Evolutionary conservation across 2,888 invertebrate genomes (phyloP).

Genomic region (Rhaphigaster nebulosa): DNA sequence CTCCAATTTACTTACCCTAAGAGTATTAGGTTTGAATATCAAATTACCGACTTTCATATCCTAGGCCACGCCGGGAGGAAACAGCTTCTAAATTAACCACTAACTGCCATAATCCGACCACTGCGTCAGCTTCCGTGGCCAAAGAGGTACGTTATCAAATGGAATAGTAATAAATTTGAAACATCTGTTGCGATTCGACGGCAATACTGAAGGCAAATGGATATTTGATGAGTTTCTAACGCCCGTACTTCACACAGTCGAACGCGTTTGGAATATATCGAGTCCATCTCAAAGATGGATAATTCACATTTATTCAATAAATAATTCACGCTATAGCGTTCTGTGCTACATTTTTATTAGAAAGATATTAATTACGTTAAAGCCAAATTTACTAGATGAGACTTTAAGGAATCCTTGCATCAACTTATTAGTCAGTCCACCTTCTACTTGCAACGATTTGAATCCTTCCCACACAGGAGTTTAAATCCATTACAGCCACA

Average conservation of each 20-base stretch:
- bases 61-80: neutral
- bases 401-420: no score
- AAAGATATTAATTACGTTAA: no score
- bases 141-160: neutral
- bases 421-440: no score
- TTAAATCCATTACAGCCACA: no score
- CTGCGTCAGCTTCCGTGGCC: neutral
- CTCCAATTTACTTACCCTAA: neutral
- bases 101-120: neutral
- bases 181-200: neutral
- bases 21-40: neutral
- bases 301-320: neutral
- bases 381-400: no score
- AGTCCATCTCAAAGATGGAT: neutral
- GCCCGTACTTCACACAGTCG: neutral
- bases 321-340: no score
- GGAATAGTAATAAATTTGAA: neutral
- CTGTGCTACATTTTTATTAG: no score
- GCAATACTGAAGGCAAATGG: neutral
- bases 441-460: no score
- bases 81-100: neutral
- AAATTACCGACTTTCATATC: neutral
- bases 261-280: neutral
- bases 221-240: conserved; percentile 17
- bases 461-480: no score